Evolutionary conservation across 2,888 invertebrate genomes (phyloP).

Genomic region (Pimpla rufipes): DNA sequence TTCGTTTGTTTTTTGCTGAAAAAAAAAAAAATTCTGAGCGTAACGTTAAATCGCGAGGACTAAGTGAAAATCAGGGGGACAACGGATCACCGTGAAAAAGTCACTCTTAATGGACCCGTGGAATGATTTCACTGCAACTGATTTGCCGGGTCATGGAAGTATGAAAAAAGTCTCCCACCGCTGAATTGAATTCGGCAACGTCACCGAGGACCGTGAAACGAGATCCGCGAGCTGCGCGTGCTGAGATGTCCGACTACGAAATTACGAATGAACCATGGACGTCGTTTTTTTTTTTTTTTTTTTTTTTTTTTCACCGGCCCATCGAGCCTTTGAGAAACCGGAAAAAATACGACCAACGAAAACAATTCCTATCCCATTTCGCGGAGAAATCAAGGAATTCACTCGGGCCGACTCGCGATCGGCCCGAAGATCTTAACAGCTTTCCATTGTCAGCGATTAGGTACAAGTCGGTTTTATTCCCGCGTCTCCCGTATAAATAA

Average conservation of each 20-base stretch:
- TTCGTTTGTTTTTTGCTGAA: slow-evolving; percentile 14
- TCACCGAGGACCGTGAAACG: slow-evolving; percentile 61
- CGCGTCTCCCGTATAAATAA: slow-evolving; percentile 35
- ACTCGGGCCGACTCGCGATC: slow-evolving; percentile 33
- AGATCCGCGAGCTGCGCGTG: slow-evolving; percentile 41
- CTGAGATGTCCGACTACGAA: slow-evolving; percentile 74
- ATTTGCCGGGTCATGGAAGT: slow-evolving; percentile 21
- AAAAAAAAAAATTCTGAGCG: slow-evolving; percentile 25
- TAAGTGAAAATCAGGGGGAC: slow-evolving; percentile 46
- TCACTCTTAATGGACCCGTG: slow-evolving; percentile 47
- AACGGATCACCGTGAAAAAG: slow-evolving; percentile 32
- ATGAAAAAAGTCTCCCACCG: not conserved
- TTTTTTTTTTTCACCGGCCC: slow-evolving; percentile 72
- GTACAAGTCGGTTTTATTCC: slow-evolving; percentile 78
- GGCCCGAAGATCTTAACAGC: slow-evolving; percentile 72
- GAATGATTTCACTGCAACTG: slow-evolving; percentile 39
- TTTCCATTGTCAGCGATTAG: slow-evolving; percentile 80
- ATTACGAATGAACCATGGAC: slow-evolving; percentile 78
- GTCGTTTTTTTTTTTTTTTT: slow-evolving; percentile 71
- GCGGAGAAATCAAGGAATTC: slow-evolving; percentile 72
- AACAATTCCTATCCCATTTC: slow-evolving; percentile 23
- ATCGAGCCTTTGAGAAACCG: slow-evolving; percentile 46
- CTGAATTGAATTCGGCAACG: slow-evolving; percentile 55
- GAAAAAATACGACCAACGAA: slow-evolving; percentile 46
- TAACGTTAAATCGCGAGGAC: slow-evolving; percentile 38